A percentile compares a stretch with the other conserved stretches of the same genome.
Evolutionary conservation across 2,113 vertebrate species (phyloP).

Genomic region (Corynorhinus townsendii): DNA sequence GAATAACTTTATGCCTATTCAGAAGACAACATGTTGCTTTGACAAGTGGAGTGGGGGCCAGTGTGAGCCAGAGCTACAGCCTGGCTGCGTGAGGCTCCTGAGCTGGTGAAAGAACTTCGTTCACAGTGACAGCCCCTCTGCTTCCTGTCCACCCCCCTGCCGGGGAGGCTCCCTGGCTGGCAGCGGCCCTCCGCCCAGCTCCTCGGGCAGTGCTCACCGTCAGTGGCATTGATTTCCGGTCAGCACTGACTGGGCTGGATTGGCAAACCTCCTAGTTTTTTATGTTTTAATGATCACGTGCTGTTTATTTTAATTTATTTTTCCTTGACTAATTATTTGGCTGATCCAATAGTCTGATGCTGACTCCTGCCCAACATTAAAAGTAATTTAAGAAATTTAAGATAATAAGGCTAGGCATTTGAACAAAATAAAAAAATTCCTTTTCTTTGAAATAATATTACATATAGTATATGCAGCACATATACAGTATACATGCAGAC

Average conservation of each 20-base stretch:
- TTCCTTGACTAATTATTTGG: constrained; percentile 50
- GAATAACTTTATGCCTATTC: too few species aligned
- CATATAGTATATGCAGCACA: not conserved
- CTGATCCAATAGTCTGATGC: not conserved
- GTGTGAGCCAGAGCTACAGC: not conserved
- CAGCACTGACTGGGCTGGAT: not conserved
- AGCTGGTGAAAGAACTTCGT: not conserved
- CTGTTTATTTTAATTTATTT: constrained; percentile 45
- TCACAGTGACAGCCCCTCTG: rapidly evolving
- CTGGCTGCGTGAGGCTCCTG: rapidly evolving
- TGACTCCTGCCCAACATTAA: not conserved
- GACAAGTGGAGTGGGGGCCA: rapidly evolving
- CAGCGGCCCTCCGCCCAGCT: not conserved
- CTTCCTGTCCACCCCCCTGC: not conserved
- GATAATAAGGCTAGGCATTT: not conserved
- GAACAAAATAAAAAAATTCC: not conserved
- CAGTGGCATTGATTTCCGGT: constrained; percentile 43
- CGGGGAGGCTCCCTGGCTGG: not conserved
- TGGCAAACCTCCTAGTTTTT: not conserved
- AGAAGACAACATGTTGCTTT: not conserved
- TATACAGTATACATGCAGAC: not conserved
- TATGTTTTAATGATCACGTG: not conserved
- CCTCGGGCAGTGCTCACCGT: not conserved
- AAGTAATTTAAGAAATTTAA: not conserved
- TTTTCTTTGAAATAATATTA: not conserved